Conservation (phyloP, 2,797 vertebrate genomes). For the Apogon hyalosoma region DNA sequence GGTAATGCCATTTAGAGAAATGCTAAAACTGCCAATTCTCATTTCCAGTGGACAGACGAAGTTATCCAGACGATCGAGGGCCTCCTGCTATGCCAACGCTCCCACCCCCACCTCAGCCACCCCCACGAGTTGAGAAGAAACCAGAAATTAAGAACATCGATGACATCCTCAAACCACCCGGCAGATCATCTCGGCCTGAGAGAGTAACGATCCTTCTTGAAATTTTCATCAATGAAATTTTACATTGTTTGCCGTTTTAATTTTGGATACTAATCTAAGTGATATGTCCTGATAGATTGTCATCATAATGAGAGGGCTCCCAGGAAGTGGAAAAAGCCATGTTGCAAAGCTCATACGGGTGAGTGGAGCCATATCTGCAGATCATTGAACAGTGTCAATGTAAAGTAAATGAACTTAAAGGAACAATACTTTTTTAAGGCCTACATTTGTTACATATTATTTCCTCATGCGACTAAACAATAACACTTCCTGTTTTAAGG, state of each 20-base stretch:
- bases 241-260: background rate
- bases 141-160: conserved; percentile 98
- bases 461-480: background rate
- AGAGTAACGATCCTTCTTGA: conserved; percentile 80
- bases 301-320: conserved; percentile 97
- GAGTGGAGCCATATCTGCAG: conserved; percentile 63
- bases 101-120: conserved; percentile 84
- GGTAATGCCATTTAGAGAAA: conserved; percentile 3
- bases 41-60: conserved; percentile 89
- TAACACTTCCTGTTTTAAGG: conserved; percentile 77
- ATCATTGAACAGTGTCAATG: background rate
- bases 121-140: conserved; percentile 92
- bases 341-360: conserved; percentile 98
- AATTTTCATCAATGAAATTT: background rate
- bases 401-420: background rate
- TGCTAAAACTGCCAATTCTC: conserved; percentile 23
- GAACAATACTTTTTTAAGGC: background rate
- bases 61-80: conserved; percentile 91
- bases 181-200: conserved; percentile 92
- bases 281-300: conserved; percentile 88
- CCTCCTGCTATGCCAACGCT: conserved; percentile 83
- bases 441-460: background rate
- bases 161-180: conserved; percentile 95
- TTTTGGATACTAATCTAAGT: conserved; percentile 11
- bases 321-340: conserved; percentile 97